phyloP scores from a whole-genome alignment of 2,113 vertebrate genomes.

The Varanus komodoensis region DNA sequence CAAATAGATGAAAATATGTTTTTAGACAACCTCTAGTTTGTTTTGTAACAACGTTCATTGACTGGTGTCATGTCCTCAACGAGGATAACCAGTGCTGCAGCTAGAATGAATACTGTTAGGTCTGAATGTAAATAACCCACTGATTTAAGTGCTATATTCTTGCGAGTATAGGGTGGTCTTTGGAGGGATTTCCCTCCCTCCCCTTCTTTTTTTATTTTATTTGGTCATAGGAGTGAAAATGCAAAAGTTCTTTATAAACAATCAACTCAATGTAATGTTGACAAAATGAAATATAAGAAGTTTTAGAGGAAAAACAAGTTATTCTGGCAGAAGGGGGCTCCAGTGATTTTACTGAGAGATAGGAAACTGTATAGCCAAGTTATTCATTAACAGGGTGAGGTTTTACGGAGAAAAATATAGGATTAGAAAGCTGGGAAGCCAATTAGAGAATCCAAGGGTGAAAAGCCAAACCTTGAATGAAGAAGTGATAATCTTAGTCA shows the following conservation, averaged over 20 bases:
- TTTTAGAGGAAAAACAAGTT: conserved; percentile 25
- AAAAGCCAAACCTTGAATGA: conserved; percentile 51
- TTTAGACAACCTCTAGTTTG: too few species aligned
- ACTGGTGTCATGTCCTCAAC: too few species aligned
- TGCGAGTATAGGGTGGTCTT: too few species aligned
- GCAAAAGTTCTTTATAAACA: background rate
- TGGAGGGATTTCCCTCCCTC: too few species aligned
- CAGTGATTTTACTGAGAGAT: conserved; percentile 17
- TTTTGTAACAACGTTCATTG: too few species aligned
- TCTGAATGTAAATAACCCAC: background rate
- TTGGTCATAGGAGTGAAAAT: too few species aligned
- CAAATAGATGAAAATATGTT: too few species aligned
- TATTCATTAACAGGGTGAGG: conserved; percentile 32
- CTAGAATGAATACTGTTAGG: background rate
- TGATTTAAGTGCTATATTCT: background rate
- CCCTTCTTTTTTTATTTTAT: too few species aligned
- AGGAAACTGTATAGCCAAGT: conserved; percentile 22
- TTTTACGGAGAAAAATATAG: conserved; percentile 23
- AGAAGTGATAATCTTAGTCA: conserved; percentile 40
- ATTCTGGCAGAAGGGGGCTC: conserved; percentile 27
- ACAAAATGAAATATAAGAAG: background rate
- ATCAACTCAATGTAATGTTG: background rate
- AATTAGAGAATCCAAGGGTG: conserved; percentile 43
- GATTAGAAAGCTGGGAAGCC: conserved; percentile 17
- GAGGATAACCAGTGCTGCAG: background rate